A percentile compares a stretch with the other conserved stretches of the same genome.
These are phyloP conservation scores for Cancer borealis DNA, from an alignment of 2,888 invertebrate genomes.

Conservation along the genomic window DNA sequence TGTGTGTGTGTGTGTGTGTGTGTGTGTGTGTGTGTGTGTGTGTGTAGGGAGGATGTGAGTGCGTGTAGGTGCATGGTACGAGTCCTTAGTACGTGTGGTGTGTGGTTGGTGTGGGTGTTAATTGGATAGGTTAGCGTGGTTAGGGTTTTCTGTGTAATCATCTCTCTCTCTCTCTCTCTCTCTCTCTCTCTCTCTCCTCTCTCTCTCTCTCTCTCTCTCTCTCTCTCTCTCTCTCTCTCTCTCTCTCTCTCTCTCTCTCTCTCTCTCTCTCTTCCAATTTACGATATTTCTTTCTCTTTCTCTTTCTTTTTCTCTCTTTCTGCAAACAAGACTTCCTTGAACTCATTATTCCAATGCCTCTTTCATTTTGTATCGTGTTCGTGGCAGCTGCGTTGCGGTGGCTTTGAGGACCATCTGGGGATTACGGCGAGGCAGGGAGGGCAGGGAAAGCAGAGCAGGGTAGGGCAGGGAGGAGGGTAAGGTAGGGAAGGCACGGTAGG, in stretches of 20 bases:
- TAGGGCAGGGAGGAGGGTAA: neutral
- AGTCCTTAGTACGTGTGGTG: conserved; percentile 1
- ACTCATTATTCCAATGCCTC: neutral
- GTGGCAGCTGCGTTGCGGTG: neutral
- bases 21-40: conserved; percentile 32
- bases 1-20: conserved; percentile 32
- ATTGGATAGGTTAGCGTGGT: neutral
- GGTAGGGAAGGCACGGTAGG: neutral
- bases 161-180: neutral
- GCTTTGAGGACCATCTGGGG: conserved; percentile 30
- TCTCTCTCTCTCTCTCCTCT: conserved; percentile 1
- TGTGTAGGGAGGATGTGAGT: neutral
- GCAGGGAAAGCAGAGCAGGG: neutral
- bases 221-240: neutral
- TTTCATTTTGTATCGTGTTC: neutral
- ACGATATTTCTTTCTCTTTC: neutral
- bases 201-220: conserved; percentile 20
- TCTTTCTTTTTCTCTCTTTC: neutral
- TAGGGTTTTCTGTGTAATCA: neutral
- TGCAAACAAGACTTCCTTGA: neutral
- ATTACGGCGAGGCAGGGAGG: neutral
- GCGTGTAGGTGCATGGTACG: neutral
- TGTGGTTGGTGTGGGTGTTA: neutral
- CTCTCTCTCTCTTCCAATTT: neutral
- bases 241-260: neutral